These are phyloP conservation scores for Onthophagus taurus DNA, from an alignment of 1,140 invertebrate genomes.

Conservation along the genomic window DNA sequence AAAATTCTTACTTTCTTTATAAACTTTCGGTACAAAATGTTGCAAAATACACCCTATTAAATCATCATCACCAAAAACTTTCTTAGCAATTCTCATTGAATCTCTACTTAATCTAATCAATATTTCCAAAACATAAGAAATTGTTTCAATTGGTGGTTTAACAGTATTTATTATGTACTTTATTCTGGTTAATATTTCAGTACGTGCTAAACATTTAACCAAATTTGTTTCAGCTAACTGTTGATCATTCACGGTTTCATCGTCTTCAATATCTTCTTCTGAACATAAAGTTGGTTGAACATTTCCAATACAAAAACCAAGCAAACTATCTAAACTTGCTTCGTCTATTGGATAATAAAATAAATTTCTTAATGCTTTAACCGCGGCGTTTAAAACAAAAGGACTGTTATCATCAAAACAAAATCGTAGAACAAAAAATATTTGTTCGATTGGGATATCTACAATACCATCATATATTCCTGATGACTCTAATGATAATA, in stretches of 20 bases:
- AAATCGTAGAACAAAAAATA: slow-evolving; percentile 74
- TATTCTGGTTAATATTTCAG: slow-evolving; percentile 63
- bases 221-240: slow-evolving; percentile 71
- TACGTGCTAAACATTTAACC: slow-evolving; percentile 60
- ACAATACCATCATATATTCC: slow-evolving; percentile 62
- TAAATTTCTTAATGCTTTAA: slow-evolving; percentile 63
- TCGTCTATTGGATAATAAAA: slow-evolving; percentile 70
- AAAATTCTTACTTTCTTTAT: slow-evolving; percentile 12
- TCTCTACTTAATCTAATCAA: slow-evolving; percentile 58
- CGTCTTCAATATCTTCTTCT: slow-evolving; percentile 49
- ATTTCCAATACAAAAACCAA: slow-evolving; percentile 55
- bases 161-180: slow-evolving; percentile 56
- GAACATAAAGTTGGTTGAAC: slow-evolving; percentile 52
- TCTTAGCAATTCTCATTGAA: slow-evolving; percentile 48
- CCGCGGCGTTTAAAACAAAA: slow-evolving; percentile 57
- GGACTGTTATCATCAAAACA: slow-evolving; percentile 75
- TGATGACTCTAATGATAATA: slow-evolving; percentile 61
- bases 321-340: slow-evolving; percentile 56
- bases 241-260: slow-evolving; percentile 67
- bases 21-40: slow-evolving; percentile 47
- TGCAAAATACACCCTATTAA: slow-evolving; percentile 47
- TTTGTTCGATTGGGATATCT: slow-evolving; percentile 52
- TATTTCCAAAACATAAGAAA: slow-evolving; percentile 59
- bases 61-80: slow-evolving; percentile 46
- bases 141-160: slow-evolving; percentile 51